Evolutionary conservation across 2,113 vertebrate species (phyloP), one percentile per base, ranked within the genome.

Genomic region (Capreolus pygargus): DNA sequence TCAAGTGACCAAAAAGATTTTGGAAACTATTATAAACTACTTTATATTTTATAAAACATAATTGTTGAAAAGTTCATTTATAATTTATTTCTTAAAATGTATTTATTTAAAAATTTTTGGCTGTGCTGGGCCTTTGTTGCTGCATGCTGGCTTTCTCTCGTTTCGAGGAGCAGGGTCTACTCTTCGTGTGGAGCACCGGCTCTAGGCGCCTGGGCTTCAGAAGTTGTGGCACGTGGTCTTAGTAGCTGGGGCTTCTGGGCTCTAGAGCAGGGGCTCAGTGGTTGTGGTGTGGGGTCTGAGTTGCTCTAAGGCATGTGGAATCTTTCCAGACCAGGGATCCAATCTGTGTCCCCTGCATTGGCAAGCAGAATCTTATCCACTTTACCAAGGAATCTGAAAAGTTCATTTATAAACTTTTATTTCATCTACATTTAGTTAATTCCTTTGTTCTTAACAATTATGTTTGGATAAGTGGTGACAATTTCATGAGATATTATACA

Each of bases 201-300:
- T 39, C 67, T 74, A 74, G 67, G 2, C 25, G 5, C 67, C 67
- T 25, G 67, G 67, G 67, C n/a, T 74, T 74, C 36, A 74, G 21
- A 74, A 39, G 36, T 11, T 74, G 36, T 0, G 1, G 67, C 21
- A 0, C 11, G 1, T 3, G 10, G 11, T 6, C 21, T 39, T 13
- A 74, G 70, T 7, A 23, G 70, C 11, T 39, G 36, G 33, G 36
- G n/a, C 70, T 43, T 39, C 70, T 74, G 70, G 70, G 70, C 36
- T 74, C 36, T 25, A 43, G 21, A 43, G 36, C 11, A 0, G 13
- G 36, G 70, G 70, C 21, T 74, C 36, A 13, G 10, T 39, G 67
- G 67, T 39, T 39, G n/a, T 25, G 70, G 19, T 43, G 10, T 11
- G 25, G 3, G n/a, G 36, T 13, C 23, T 74, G 25, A 25, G 70